phyloP scores from a whole-genome alignment of 1,140 invertebrate species.

The Leptinotarsa texana region DNA sequence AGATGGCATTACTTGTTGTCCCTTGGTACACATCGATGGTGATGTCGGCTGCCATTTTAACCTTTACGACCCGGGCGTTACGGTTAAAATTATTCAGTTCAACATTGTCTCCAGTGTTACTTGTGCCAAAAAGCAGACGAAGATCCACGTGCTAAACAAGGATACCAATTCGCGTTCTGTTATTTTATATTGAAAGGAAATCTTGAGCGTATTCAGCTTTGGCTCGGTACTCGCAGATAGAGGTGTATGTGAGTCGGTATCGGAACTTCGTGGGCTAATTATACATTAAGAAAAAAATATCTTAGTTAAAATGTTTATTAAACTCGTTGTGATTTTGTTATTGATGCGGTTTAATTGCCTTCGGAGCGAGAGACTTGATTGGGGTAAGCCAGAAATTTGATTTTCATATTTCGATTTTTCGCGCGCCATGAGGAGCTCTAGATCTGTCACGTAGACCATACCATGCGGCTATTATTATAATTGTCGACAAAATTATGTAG shows the following conservation, averaged over 20 bases:
- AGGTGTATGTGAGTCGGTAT: conserved; percentile 30
- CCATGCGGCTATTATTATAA: conserved; percentile 5
- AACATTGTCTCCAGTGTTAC: background rate
- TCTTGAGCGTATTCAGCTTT: conserved; percentile 20
- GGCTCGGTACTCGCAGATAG: conserved; percentile 18
- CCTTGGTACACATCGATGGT: background rate
- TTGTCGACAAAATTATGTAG: background rate
- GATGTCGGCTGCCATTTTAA: background rate
- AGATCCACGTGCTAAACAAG: conserved; percentile 18
- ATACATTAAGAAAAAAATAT: background rate
- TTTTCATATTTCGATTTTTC: conserved; percentile 24
- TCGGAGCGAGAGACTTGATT: conserved; percentile 36
- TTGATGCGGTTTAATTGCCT: conserved; percentile 15
- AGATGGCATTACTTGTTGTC: background rate
- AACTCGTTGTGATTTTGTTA: conserved; percentile 36
- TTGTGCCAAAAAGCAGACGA: too few relatives aligned
- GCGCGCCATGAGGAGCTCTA: conserved; percentile 37
- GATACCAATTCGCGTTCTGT: background rate
- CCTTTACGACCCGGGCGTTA: background rate
- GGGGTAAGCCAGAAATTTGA: conserved; percentile 44
- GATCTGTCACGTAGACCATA: conserved; percentile 42
- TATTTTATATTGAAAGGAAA: conserved; percentile 10
- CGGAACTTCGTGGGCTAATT: conserved; percentile 10
- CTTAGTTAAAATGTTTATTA: conserved; percentile 43
- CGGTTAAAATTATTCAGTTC: background rate